phyloP scores from a whole-genome alignment of 1,140 invertebrate genomes.

The Laupala kohalensis region DNA sequence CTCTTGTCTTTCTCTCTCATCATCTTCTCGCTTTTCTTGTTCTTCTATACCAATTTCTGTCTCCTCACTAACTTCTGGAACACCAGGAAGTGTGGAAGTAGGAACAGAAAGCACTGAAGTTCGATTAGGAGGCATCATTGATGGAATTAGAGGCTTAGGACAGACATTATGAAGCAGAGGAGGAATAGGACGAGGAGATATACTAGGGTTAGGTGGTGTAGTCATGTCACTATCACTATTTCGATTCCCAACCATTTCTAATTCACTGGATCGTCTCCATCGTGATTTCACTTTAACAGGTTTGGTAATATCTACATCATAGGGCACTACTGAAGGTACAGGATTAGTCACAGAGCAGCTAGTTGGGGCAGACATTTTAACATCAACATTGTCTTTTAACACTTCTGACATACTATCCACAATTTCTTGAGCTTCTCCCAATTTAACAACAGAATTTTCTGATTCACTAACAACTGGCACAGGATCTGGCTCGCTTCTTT shows the following conservation, averaged over 20 bases:
- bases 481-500: neutral
- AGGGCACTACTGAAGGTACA: neutral
- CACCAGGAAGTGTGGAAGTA: neutral
- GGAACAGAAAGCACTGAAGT: slow-evolving; percentile 1
- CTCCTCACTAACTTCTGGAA: neutral
- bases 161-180: slow-evolving; percentile 22
- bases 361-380: slow-evolving; percentile 1
- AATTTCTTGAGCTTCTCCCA: neutral
- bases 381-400: neutral
- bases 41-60: neutral
- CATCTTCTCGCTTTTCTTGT: slow-evolving; percentile 13
- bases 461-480: neutral
- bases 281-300: slow-evolving; percentile 76
- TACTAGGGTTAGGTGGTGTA: slow-evolving; percentile 14
- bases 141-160: slow-evolving; percentile 27
- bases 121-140: slow-evolving; percentile 22
- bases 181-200: slow-evolving; percentile 13
- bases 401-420: neutral
- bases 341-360: neutral
- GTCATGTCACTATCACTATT: slow-evolving; percentile 12
- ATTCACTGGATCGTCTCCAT: slow-evolving; percentile 68
- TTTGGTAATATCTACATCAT: slow-evolving; percentile 26
- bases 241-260: slow-evolving; percentile 49
- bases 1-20: slow-evolving; percentile 21
- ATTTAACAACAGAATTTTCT: neutral